These are phyloP conservation scores for Manacus vitellinus DNA, from an alignment of 2,113 vertebrate species.

Conservation along the genomic window DNA sequence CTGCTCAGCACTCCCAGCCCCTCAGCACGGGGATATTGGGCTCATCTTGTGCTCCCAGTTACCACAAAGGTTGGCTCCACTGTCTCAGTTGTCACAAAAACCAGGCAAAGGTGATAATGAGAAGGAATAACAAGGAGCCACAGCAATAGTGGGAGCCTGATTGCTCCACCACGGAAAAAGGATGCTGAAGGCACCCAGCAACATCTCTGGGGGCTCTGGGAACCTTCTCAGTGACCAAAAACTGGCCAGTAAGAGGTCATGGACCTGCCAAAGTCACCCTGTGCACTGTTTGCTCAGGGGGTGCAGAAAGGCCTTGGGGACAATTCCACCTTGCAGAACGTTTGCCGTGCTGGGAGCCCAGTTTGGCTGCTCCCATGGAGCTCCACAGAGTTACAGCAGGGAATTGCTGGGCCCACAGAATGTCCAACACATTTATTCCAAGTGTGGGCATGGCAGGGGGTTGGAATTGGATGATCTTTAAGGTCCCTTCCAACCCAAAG, in stretches of 20 bases:
- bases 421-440: fast-evolving
- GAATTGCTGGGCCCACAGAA: background rate
- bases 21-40: background rate
- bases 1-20: background rate
- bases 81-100: background rate
- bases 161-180: fast-evolving
- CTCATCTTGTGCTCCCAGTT: background rate
- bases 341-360: background rate
- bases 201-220: background rate
- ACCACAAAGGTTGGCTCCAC: background rate
- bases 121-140: background rate
- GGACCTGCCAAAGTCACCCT: background rate
- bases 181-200: background rate
- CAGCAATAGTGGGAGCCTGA: background rate
- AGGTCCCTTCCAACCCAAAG: background rate
- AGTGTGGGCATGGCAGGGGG: background rate
- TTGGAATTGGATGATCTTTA: background rate
- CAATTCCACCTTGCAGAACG: background rate
- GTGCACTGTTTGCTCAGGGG: fast-evolving
- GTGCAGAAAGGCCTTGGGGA: background rate
- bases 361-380: background rate
- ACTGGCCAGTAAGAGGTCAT: background rate
- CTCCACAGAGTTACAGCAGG: background rate
- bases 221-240: background rate
- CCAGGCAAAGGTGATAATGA: background rate